A percentile compares a stretch with the other conserved stretches of the same genome.
These are phyloP conservation scores for Pseudochaenichthys georgianus DNA, from an alignment of 2,797 vertebrate genomes.

Conservation along the genomic window DNA sequence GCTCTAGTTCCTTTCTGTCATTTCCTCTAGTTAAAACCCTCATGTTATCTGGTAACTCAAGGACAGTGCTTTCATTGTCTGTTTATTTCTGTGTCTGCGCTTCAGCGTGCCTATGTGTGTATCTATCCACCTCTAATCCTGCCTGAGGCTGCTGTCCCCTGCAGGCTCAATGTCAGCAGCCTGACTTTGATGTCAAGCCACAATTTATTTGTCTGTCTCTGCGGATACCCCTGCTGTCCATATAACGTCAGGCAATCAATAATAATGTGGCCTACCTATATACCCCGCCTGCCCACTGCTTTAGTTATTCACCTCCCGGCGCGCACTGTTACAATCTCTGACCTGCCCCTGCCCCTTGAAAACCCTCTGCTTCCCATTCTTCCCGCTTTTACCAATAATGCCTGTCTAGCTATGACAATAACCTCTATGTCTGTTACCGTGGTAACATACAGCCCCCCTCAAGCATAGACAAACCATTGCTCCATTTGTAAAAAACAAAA, in stretches of 20 bases:
- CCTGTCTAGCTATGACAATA: slow-evolving; percentile 75
- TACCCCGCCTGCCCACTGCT: slow-evolving; percentile 64
- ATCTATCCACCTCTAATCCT: slow-evolving; percentile 70
- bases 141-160: slow-evolving; percentile 71
- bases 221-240: slow-evolving; percentile 69
- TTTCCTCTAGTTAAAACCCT: slow-evolving; percentile 37
- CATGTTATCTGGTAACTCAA: slow-evolving; percentile 52
- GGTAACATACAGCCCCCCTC: slow-evolving; percentile 58
- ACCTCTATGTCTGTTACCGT: slow-evolving; percentile 71
- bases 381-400: slow-evolving; percentile 63
- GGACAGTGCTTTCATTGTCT: slow-evolving; percentile 45
- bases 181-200: slow-evolving; percentile 80
- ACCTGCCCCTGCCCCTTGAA: slow-evolving; percentile 57
- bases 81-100: slow-evolving; percentile 63
- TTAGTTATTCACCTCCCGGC: slow-evolving; percentile 74
- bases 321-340: slow-evolving; percentile 61
- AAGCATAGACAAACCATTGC: slow-evolving; percentile 34
- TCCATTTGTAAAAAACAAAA: slow-evolving; percentile 31
- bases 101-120: slow-evolving; percentile 34
- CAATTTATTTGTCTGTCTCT: slow-evolving; percentile 77
- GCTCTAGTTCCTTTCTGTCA: slow-evolving; percentile 31
- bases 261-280: slow-evolving; percentile 74
- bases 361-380: slow-evolving; percentile 33
- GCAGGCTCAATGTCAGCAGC: slow-evolving; percentile 75
- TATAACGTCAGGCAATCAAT: slow-evolving; percentile 80